Percentiles rank a stretch among this genome's conserved stretches.
These are phyloP conservation scores for Caligus rogercresseyi DNA, from an alignment of 1,140 invertebrate species.

Conservation along the genomic window DNA sequence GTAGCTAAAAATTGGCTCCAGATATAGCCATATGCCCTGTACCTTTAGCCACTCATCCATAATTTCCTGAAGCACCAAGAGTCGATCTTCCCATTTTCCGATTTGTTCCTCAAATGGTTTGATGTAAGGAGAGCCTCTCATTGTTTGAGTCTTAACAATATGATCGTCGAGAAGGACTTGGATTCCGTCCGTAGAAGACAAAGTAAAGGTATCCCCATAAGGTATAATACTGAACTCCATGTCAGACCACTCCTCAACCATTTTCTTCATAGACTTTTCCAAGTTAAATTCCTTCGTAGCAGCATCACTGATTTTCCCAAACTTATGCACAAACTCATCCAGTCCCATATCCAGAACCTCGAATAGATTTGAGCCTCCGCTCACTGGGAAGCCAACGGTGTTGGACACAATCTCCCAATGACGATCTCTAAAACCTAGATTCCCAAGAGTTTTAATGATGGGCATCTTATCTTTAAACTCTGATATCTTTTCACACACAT, in stretches of 20 bases:
- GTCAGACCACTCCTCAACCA: conserved; percentile 80
- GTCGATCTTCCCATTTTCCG: conserved; percentile 56
- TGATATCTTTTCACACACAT: conserved; percentile 55
- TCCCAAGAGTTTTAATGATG: conserved; percentile 74
- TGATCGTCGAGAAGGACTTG: conserved; percentile 89
- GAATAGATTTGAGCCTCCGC: conserved; percentile 62
- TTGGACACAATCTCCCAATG: conserved; percentile 94
- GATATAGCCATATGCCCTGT: conserved; percentile 87
- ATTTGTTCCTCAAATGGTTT: conserved; percentile 61
- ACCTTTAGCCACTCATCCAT: conserved; percentile 91
- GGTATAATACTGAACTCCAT: conserved; percentile 57
- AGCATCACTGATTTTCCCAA: conserved; percentile 79
- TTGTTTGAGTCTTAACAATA: conserved; percentile 88
- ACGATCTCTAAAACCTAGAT: conserved; percentile 73
- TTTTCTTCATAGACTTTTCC: conserved; percentile 70
- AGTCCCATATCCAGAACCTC: conserved; percentile 85
- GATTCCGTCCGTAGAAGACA: conserved; percentile 82
- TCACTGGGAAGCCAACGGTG: conserved; percentile 79
- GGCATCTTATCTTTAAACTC: conserved; percentile 76
- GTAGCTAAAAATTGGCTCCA: conserved; percentile 92
- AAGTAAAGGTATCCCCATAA: conserved; percentile 63
- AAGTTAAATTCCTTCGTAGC: conserved; percentile 87
- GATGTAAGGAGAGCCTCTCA: conserved; percentile 91
- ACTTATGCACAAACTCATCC: conserved; percentile 71
- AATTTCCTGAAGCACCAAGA: conserved; percentile 66